Percentiles rank a stretch among this genome's conserved stretches.
These are phyloP conservation scores for Drosophila phalerata DNA, from an alignment of 2,888 invertebrate genomes.

Conservation along the genomic window DNA sequence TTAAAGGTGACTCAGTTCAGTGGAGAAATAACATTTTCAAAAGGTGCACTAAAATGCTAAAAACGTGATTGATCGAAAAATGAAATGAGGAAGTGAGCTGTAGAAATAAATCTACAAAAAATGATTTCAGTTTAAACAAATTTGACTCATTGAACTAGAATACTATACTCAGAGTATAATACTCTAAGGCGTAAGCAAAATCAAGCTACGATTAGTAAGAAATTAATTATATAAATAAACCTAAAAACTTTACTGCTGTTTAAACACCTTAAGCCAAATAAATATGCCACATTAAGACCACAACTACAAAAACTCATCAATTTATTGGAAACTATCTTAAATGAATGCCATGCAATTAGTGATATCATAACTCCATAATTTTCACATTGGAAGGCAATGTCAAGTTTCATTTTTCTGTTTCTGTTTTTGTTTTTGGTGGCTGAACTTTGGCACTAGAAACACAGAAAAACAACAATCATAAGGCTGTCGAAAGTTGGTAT, in stretches of 20 bases:
- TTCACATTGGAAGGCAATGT: constrained; percentile 45
- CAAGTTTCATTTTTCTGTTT: constrained; percentile 32
- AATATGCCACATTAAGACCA: constrained; percentile 5
- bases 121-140: background rate
- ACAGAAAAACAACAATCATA: constrained; percentile 12
- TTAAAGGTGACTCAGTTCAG: constrained; percentile 41
- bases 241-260: background rate
- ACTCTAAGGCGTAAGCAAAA: background rate
- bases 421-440: constrained; percentile 23
- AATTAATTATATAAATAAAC: background rate
- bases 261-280: constrained; percentile 31
- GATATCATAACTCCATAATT: constrained; percentile 56
- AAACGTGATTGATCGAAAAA: constrained; percentile 8
- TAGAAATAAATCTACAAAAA: constrained; percentile 5
- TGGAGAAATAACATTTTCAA: background rate
- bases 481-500: background rate
- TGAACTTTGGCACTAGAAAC: constrained; percentile 48
- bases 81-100: constrained; percentile 14
- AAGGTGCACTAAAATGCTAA: background rate
- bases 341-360: constrained; percentile 58
- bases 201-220: background rate
- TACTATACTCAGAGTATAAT: too few species aligned
- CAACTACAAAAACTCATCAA: constrained; percentile 33
- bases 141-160: background rate
- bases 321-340: constrained; percentile 45